Conservation (phyloP, 1,140 invertebrate species). For the Calycopis cecrops region DNA sequence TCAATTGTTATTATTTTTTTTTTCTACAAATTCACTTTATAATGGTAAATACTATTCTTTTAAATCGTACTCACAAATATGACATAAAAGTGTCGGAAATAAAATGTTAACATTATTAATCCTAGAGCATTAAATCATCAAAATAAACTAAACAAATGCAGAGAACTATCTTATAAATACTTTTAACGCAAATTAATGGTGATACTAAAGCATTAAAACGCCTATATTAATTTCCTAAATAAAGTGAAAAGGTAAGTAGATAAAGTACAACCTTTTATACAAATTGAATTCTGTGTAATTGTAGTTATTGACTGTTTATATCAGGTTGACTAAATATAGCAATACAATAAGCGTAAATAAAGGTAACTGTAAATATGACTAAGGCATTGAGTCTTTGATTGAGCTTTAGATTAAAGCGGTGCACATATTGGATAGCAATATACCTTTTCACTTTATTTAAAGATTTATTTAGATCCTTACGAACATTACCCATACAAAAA, state of each 20-base stretch:
- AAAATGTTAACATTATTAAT: constrained; percentile 15
- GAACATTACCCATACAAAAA: constrained; percentile 1
- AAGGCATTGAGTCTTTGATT: no score
- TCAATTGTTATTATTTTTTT: not conserved
- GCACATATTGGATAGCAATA: no score
- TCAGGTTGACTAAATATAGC: no score
- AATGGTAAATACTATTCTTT: not conserved
- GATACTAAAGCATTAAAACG: constrained; percentile 17
- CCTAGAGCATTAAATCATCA: not conserved
- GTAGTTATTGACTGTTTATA: no score
- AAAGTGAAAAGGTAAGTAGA: no score
- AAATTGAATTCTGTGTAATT: no score
- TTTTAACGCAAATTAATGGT: constrained; percentile 20
- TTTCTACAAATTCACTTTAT: constrained; percentile 5
- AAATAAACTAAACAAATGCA: constrained; percentile 18
- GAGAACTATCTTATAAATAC: constrained; percentile 13
- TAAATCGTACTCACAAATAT: not conserved
- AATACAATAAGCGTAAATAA: no score
- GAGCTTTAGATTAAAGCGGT: no score
- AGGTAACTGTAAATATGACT: no score
- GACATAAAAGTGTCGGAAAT: not conserved
- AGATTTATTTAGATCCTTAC: no score
- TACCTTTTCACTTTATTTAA: no score
- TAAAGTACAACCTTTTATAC: no score
- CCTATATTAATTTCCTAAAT: constrained; percentile 7